Conservation (phyloP, 1,140 invertebrate species). For the Drosophila eugracilis region DNA sequence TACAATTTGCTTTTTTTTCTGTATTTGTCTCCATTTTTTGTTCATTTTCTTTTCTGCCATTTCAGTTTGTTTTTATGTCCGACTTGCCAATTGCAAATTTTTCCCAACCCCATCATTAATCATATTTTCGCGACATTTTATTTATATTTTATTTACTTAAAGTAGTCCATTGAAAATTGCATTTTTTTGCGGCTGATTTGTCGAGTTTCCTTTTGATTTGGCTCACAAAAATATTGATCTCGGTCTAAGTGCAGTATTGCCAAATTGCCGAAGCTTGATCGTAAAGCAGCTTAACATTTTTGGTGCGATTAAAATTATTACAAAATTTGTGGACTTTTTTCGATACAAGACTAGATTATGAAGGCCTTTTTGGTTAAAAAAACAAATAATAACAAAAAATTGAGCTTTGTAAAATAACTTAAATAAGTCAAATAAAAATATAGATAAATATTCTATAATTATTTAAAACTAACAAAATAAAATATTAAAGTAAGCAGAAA, state of each 20-base stretch:
- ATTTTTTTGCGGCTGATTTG: conserved; percentile 5
- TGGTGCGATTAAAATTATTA: background rate
- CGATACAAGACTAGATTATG: background rate
- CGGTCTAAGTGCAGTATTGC: conserved; percentile 2
- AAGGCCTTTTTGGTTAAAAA: background rate
- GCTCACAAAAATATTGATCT: conserved; percentile 2
- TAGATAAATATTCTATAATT: too few species aligned
- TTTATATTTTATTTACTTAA: conserved; percentile 19
- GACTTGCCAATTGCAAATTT: conserved; percentile 38
- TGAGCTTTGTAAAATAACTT: too few species aligned
- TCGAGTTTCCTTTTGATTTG: conserved; percentile 12
- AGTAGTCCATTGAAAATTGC: conserved; percentile 29
- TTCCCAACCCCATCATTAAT: conserved; percentile 44
- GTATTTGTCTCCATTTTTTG: conserved; percentile 35
- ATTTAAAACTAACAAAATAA: too few species aligned
- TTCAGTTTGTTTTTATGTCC: conserved; percentile 35
- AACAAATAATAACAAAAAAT: too few species aligned
- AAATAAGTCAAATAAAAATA: too few species aligned
- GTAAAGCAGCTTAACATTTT: conserved; percentile 1
- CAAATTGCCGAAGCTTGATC: background rate
- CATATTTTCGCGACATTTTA: conserved; percentile 30
- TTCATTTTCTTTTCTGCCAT: too few species aligned
- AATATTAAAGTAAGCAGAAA: too few species aligned
- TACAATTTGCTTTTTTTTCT: conserved; percentile 63
- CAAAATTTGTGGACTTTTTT: too few species aligned